Conservation (phyloP, 2,888 invertebrate genomes). For the Vanessa cardui region DNA sequence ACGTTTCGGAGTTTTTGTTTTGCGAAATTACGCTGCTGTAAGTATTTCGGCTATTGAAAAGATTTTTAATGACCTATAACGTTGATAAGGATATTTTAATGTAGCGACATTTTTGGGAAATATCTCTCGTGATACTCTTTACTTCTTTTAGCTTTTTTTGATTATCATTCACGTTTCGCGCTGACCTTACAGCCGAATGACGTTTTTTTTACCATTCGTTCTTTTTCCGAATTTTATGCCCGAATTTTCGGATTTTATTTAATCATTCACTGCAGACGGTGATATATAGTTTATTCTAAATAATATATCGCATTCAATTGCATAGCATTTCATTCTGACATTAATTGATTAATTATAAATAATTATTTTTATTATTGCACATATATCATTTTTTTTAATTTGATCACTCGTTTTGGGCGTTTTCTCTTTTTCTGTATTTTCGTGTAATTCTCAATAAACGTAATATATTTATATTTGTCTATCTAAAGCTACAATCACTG, state of each 20-base stretch:
- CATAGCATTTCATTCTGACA: no score
- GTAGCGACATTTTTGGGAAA: constrained; percentile 6
- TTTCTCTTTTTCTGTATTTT: no score
- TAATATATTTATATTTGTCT: no score
- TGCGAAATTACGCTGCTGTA: constrained; percentile 30
- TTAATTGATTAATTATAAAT: no score
- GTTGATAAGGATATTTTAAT: constrained; percentile 29
- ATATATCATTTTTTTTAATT: no score
- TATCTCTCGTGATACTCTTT: constrained; percentile 8
- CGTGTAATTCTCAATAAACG: no score
- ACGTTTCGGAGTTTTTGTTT: constrained; percentile 32
- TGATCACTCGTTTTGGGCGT: no score
- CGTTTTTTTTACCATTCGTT: constrained; percentile 1
- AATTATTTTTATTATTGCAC: no score
- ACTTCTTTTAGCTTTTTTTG: constrained; percentile 15
- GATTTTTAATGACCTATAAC: constrained; percentile 35
- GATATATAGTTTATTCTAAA: no score
- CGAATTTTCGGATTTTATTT: not conserved
- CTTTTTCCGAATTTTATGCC: not conserved
- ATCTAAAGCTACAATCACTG: no score
- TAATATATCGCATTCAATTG: no score
- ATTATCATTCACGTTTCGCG: not conserved
- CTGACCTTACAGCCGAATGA: not conserved
- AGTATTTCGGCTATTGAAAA: constrained; percentile 36
- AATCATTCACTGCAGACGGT: not conserved